A percentile compares a stretch with the other conserved stretches of the same genome.
These are phyloP conservation scores for Thaumetopoea pityocampa DNA, from an alignment of 1,140 invertebrate species.

Conservation along the genomic window DNA sequence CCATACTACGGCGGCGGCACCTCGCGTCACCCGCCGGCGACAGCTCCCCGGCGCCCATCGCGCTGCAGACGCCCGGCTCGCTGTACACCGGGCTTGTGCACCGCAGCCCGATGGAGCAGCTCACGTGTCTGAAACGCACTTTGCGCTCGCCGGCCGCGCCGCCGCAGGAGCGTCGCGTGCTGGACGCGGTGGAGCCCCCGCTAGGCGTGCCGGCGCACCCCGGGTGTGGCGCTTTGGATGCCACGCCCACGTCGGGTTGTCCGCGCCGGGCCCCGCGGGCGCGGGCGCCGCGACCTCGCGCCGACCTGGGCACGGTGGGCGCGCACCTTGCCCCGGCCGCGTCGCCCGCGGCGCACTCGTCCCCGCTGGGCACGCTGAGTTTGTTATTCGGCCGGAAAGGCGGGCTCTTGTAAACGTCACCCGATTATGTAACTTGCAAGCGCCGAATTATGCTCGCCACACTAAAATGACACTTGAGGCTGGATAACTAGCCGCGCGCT, in stretches of 20 bases:
- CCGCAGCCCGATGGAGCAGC: conserved; percentile 84
- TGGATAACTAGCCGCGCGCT: too few species aligned
- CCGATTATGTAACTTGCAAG: not conserved
- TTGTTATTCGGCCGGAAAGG: conserved; percentile 89
- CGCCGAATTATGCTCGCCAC: too few species aligned
- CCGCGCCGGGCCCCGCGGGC: conserved; percentile 60
- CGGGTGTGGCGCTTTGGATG: conserved; percentile 73
- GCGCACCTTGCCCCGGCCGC: conserved; percentile 66
- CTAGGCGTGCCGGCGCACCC: conserved; percentile 76
- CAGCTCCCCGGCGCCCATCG: conserved; percentile 75
- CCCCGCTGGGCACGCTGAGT: conserved; percentile 80
- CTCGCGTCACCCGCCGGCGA: conserved; percentile 64
- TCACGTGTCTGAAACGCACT: conserved; percentile 82
- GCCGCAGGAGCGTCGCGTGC: conserved; percentile 30
- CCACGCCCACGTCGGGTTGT: conserved; percentile 41
- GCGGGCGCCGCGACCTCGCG: conserved; percentile 60
- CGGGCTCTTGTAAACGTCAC: conserved; percentile 79
- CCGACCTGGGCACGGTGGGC: conserved; percentile 58
- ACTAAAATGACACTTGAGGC: too few species aligned
- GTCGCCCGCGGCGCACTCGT: conserved; percentile 71
- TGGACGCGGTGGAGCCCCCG: conserved; percentile 40
- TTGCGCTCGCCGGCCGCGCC: conserved; percentile 65
- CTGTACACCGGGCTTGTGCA: conserved; percentile 76
- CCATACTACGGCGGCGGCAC: conserved; percentile 81
- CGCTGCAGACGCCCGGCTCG: conserved; percentile 77